A percentile compares a stretch with the other conserved stretches of the same genome.
Evolutionary conservation across 2,797 vertebrate genomes (phyloP).

Genomic region (Craterocephalus amniculus): DNA sequence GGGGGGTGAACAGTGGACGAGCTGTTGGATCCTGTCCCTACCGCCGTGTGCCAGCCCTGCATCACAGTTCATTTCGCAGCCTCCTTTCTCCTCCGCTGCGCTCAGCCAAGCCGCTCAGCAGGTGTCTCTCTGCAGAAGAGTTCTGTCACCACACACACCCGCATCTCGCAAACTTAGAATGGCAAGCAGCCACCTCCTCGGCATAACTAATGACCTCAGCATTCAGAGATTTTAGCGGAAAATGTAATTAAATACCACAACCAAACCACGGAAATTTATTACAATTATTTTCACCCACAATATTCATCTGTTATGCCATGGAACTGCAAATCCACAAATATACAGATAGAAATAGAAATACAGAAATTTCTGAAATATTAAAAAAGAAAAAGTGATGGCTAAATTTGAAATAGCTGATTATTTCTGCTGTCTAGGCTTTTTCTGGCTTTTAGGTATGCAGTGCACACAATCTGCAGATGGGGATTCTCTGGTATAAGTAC

Average conservation of each 20-base stretch:
- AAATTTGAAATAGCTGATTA: not conserved
- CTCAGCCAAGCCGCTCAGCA: slow-evolving; percentile 78
- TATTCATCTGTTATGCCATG: not conserved
- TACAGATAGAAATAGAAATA: too few relatives aligned
- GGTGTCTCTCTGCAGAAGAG: slow-evolving; percentile 69
- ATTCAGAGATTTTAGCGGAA: slow-evolving; percentile 17
- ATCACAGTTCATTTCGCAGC: slow-evolving; percentile 75
- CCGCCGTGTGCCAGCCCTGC: slow-evolving; percentile 66
- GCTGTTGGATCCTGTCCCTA: slow-evolving; percentile 72
- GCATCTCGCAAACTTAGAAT: slow-evolving; percentile 44
- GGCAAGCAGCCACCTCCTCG: slow-evolving; percentile 35
- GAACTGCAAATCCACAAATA: slow-evolving; percentile 9
- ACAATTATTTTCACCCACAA: not conserved
- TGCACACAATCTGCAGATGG: slow-evolving; percentile 35
- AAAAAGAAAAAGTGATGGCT: too few relatives aligned
- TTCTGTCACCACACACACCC: slow-evolving; percentile 35
- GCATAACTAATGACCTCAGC: slow-evolving; percentile 33
- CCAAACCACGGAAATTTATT: slow-evolving; percentile 2
- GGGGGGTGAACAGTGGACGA: slow-evolving; percentile 40
- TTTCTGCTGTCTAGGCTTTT: slow-evolving; percentile 3
- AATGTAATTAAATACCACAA: not conserved
- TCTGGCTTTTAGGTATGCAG: slow-evolving; percentile 9
- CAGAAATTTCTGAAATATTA: not conserved
- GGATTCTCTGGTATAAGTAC: slow-evolving; percentile 27
- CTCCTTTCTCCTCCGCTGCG: slow-evolving; percentile 59